Base-by-base conservation (phyloP, 2,113 vertebrate genomes). In the Lepus europaeus region DNA sequence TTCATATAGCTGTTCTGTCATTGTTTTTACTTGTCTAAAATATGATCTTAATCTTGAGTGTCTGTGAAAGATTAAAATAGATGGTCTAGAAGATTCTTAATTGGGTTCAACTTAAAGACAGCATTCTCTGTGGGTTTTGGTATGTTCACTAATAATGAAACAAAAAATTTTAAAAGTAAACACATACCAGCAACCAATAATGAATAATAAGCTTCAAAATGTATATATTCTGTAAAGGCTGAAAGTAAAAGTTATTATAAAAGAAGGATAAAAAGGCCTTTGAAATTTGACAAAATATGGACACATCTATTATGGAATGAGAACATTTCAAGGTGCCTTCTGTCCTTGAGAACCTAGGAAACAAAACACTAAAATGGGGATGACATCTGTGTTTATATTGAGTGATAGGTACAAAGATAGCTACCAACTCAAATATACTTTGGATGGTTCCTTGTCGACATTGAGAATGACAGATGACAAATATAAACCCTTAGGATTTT, bases 391-490 rank as follows among this genome's bases (percentile, higher is more conserved):
- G 3, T 93, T 94, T 96, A 87, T 70, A 91, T 1, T 68, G 64
- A 97, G 45, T 90, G 84, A 93, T 91, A 94, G 66, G 61, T 93
- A 93, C 64, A 93, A 95, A 91, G 76, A 93, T 91, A 95, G 68
- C 14, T 87, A 88, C 36, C 19, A 80, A 74, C 51, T 93, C 33
- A 91, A n/a, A 68, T 80, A 76, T 45, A 76, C 20, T 94, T 94
- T 92, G 73, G 31, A 74, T 90, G 56, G 61, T 73, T 92, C 69
- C 33, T 93, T 84, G 53, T 95, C 0, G 22, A 93, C 73, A 74
- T 74, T 87, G 82, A 96, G 72, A 94, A 96, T 96, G 86, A 95
- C 91, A 88, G 49, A 82, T 95, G 93, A 96, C 72, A 96, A 92
- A 94, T 92, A 94, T 64, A 95, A 83, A 92, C 20, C 36, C 19